phyloP scores from a whole-genome alignment of 1,140 invertebrate species.

The Orius insidiosus region DNA sequence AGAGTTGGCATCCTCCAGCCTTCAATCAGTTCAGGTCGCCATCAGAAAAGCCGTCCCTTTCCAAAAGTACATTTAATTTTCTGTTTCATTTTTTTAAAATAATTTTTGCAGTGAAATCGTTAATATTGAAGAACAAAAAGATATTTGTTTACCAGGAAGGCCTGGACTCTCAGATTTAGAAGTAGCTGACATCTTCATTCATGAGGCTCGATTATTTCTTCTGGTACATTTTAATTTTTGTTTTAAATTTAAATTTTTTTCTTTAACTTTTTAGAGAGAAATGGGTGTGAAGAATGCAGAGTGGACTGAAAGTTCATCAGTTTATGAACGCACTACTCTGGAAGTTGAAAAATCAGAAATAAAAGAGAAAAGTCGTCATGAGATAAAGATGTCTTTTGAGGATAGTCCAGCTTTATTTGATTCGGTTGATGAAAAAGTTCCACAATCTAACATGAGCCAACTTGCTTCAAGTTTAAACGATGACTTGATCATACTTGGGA shows the following conservation, averaged over 20 bases:
- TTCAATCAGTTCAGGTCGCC: slow-evolving; percentile 51
- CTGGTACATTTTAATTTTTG: slow-evolving; percentile 24
- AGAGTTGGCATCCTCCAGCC: slow-evolving; percentile 55
- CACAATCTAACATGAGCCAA: not conserved
- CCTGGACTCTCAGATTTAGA: slow-evolving; percentile 62
- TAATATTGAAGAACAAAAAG: slow-evolving; percentile 14
- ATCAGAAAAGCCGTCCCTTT: slow-evolving; percentile 67
- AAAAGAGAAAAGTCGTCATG: too few species aligned
- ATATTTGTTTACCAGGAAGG: slow-evolving; percentile 66
- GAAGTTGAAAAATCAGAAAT: too few species aligned
- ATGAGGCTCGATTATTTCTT: slow-evolving; percentile 57
- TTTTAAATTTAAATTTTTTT: slow-evolving; percentile 11
- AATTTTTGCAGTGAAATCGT: slow-evolving; percentile 11
- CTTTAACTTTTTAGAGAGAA: slow-evolving; percentile 28
- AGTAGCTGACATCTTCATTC: slow-evolving; percentile 61
- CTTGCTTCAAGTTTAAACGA: not conserved
- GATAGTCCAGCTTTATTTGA: not conserved
- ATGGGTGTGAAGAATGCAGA: slow-evolving; percentile 29
- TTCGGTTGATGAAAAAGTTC: not conserved
- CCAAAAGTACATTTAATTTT: slow-evolving; percentile 34
- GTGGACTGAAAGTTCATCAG: slow-evolving; percentile 23
- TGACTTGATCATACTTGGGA: too few species aligned
- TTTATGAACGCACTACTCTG: slow-evolving; percentile 5
- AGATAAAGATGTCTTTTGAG: too few species aligned
- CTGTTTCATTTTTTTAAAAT: not conserved